Evolutionary conservation across 2,113 vertebrate genomes (phyloP).

Genomic region (Engystomops pustulosus): DNA sequence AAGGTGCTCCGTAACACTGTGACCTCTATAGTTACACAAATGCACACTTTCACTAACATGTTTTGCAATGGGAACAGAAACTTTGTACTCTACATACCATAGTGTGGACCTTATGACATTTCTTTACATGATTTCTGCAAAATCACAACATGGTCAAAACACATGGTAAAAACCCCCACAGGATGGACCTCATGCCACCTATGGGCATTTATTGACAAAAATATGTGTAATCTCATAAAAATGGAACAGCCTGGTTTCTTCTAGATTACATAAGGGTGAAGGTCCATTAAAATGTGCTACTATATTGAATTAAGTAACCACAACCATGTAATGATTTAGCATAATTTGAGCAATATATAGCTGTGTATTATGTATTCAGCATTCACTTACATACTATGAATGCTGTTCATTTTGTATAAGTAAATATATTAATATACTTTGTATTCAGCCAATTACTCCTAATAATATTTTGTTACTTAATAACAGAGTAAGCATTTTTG

Average conservation of each 20-base stretch:
- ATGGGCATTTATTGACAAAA: neutral
- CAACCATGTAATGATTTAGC: neutral
- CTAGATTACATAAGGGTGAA: neutral
- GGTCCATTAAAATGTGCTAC: neutral
- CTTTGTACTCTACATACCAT: too few species aligned
- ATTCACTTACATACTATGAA: constrained; percentile 3
- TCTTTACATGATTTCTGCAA: too few species aligned
- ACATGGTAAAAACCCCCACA: too few species aligned
- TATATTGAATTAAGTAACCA: neutral
- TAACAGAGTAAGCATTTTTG: constrained; percentile 9
- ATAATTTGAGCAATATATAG: neutral
- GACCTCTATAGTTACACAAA: too few species aligned
- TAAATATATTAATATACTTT: constrained; percentile 18
- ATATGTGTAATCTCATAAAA: neutral
- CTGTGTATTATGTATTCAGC: neutral
- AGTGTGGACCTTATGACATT: too few species aligned
- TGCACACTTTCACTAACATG: too few species aligned
- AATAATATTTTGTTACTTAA: neutral
- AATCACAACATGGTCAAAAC: too few species aligned
- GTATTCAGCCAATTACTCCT: neutral
- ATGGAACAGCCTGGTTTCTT: too few species aligned
- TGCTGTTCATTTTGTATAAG: neutral
- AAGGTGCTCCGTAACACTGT: too few species aligned
- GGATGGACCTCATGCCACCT: neutral
- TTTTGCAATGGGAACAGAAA: too few species aligned